Conservation (phyloP, 2,113 vertebrate species). For the Prochilodus magdalenae region DNA sequence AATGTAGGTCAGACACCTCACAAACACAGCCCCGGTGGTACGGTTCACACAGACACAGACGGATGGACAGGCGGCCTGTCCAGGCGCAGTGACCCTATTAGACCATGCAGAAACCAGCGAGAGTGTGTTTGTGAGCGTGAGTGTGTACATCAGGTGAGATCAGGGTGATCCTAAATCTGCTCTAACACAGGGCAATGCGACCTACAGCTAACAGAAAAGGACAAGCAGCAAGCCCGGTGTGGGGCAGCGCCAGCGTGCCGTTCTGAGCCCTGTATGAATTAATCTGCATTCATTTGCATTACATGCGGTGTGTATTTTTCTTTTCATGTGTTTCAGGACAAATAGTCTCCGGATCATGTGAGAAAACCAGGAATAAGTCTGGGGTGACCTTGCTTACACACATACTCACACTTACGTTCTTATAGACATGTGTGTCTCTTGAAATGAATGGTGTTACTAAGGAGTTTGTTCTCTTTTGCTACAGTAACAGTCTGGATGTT, state of each 20-base stretch:
- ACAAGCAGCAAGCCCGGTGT: too few species aligned
- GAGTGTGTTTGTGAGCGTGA: neutral
- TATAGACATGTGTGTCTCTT: too few species aligned
- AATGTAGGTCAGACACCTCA: slow-evolving; percentile 60
- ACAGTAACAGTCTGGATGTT: too few species aligned
- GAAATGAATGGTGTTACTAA: too few species aligned
- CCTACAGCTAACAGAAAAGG: neutral
- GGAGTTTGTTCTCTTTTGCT: too few species aligned
- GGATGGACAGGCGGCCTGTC: slow-evolving; percentile 5
- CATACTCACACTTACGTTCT: too few species aligned
- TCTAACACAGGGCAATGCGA: neutral
- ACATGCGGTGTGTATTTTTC: neutral
- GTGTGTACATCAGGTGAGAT: neutral
- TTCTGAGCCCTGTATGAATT: neutral
- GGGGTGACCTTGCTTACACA: too few species aligned
- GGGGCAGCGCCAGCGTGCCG: too few species aligned
- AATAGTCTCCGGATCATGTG: too few species aligned
- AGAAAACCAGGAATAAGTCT: too few species aligned
- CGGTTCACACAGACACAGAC: slow-evolving; percentile 32
- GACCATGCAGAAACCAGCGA: neutral
- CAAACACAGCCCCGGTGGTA: slow-evolving; percentile 26
- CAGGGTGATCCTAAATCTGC: neutral
- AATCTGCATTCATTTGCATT: neutral
- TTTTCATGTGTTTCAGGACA: neutral
- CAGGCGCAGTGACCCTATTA: slow-evolving; percentile 27